Percentiles rank a stretch among this genome's conserved stretches.
Evolutionary conservation across 2,113 vertebrate species (phyloP).

Genomic region (Callocephalon fimbriatum): DNA sequence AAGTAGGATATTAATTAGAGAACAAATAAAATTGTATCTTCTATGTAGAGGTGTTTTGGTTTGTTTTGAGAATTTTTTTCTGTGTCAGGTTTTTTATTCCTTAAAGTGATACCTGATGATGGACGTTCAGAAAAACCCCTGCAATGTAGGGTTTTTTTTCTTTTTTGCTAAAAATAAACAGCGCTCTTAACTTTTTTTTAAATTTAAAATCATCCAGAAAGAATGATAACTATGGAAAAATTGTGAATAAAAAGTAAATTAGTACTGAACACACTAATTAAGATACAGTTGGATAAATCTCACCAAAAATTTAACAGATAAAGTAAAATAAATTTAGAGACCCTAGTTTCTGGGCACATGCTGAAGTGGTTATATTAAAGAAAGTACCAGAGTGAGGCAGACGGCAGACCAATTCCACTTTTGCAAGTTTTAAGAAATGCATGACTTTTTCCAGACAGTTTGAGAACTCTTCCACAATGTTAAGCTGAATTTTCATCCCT

Average conservation of each 20-base stretch:
- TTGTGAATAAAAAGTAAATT: background rate
- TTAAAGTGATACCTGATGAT: background rate
- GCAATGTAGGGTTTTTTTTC: rapidly evolving
- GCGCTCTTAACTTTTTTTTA: too few species aligned
- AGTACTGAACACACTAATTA: background rate
- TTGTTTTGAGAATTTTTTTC: background rate
- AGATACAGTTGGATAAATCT: background rate
- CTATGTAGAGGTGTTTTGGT: background rate
- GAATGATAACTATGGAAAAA: background rate
- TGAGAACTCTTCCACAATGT: background rate
- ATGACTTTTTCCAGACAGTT: background rate
- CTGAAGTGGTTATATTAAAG: background rate
- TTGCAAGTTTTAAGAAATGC: background rate
- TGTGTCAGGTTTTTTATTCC: background rate
- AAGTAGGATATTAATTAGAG: background rate
- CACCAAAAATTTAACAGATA: background rate
- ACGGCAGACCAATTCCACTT: background rate
- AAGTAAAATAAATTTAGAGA: background rate
- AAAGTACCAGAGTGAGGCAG: background rate
- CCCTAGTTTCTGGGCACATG: background rate
- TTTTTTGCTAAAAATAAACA: background rate
- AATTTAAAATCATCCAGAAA: background rate
- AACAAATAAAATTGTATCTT: background rate
- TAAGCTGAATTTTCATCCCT: background rate
- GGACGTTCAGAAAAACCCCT: rapidly evolving